phyloP scores from a whole-genome alignment of 2,888 invertebrate genomes.

The Drosophila nr. medialis region DNA sequence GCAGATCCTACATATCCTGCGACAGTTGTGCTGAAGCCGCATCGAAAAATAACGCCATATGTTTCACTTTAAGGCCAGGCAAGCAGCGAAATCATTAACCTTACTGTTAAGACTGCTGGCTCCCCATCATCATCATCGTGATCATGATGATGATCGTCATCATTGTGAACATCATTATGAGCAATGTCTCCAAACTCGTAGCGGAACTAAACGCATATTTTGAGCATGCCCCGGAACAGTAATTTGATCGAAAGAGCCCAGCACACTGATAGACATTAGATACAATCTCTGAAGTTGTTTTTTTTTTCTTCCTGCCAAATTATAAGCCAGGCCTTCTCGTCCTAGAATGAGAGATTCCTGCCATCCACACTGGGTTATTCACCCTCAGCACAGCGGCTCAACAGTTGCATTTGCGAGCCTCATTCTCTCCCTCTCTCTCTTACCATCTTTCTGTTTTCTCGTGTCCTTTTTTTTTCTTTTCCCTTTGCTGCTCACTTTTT shows the following conservation, averaged over 20 bases:
- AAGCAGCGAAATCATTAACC: slow-evolving; percentile 62
- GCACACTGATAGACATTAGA: slow-evolving; percentile 65
- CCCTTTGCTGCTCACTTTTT: slow-evolving; percentile 34
- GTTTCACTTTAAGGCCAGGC: slow-evolving; percentile 58
- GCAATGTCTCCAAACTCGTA: slow-evolving; percentile 31
- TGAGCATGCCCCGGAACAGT: slow-evolving; percentile 80
- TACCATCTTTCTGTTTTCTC: slow-evolving; percentile 19
- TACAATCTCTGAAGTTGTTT: slow-evolving; percentile 57
- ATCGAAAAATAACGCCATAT: slow-evolving; percentile 63
- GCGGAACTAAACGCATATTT: slow-evolving; percentile 76
- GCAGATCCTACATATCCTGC: slow-evolving; percentile 75
- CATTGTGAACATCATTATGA: slow-evolving; percentile 10
- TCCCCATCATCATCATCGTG: slow-evolving; percentile 21
- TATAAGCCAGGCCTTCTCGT: slow-evolving; percentile 53
- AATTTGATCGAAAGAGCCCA: slow-evolving; percentile 76
- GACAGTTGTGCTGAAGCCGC: slow-evolving; percentile 77
- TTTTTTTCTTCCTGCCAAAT: slow-evolving; percentile 69
- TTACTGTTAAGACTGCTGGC: slow-evolving; percentile 50
- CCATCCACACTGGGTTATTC: slow-evolving; percentile 55
- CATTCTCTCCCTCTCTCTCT: slow-evolving; percentile 18
- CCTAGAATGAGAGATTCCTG: slow-evolving; percentile 70
- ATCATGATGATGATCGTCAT: slow-evolving; percentile 19
- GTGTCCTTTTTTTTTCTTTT: slow-evolving; percentile 51
- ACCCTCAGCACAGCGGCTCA: slow-evolving; percentile 56
- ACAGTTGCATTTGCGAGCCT: slow-evolving; percentile 66